Percentiles rank a stretch among this genome's conserved stretches.
phyloP scores from a whole-genome alignment of 2,113 vertebrate species.

The Fulmarus glacialis region DNA sequence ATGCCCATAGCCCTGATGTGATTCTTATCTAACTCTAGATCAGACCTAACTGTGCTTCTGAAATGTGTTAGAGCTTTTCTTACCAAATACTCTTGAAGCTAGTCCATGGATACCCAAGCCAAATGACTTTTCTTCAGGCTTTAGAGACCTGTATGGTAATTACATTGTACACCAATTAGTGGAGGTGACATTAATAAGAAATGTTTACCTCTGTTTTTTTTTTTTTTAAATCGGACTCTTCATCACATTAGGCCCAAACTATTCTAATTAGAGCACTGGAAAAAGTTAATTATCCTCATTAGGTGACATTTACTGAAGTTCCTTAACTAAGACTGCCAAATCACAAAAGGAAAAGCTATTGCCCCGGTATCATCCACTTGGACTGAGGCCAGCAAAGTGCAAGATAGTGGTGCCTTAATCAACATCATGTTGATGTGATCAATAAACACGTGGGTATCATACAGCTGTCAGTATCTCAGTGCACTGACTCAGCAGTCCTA shows the following conservation, averaged over 20 bases:
- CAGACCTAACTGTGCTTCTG: background rate
- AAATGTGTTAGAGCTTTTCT: background rate
- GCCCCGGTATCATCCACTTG: background rate
- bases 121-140: constrained; percentile 79
- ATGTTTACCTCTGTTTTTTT: background rate
- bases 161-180: background rate
- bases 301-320: background rate
- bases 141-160: constrained; percentile 69
- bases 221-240: background rate
- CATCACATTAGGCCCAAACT: background rate
- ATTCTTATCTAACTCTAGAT: background rate
- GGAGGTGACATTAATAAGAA: background rate
- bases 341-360: background rate
- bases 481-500: background rate
- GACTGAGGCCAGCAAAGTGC: background rate
- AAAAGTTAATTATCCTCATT: background rate
- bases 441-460: background rate
- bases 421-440: background rate
- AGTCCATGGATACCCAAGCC: constrained; percentile 78
- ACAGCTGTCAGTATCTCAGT: background rate
- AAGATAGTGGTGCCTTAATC: background rate
- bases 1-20: background rate
- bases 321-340: background rate
- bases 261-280: background rate
- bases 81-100: constrained; percentile 75